phyloP scores from a whole-genome alignment of 2,113 vertebrate genomes.

The Chlamydotis undulata region DNA sequence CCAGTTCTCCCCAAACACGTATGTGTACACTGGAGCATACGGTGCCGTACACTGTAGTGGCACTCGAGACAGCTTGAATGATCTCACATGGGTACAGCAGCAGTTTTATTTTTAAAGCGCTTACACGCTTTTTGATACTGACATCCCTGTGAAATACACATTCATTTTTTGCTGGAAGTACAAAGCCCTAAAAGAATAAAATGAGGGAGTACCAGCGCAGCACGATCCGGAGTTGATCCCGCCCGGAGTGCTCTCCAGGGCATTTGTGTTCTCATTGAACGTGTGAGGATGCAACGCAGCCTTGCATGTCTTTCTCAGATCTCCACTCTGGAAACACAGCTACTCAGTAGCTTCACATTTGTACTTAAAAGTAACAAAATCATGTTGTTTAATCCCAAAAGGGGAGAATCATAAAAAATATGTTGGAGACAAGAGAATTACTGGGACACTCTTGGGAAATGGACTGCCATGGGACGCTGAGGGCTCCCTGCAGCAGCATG shows the following conservation, averaged over 20 bases:
- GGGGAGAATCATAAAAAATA: neutral
- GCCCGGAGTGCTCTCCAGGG: neutral
- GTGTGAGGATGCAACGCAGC: neutral
- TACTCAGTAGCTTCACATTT: conserved; percentile 5
- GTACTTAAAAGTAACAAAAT: neutral
- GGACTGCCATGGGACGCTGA: neutral
- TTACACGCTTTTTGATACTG: neutral
- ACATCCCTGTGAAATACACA: neutral
- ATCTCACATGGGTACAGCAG: neutral
- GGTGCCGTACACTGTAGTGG: neutral
- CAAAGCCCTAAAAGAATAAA: neutral
- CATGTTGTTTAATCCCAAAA: neutral
- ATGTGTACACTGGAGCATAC: neutral
- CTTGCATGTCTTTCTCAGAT: neutral
- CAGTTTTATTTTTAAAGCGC: neutral
- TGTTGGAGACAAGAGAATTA: neutral
- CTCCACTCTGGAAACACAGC: neutral
- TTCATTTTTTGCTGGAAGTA: neutral
- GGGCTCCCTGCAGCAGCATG: neutral
- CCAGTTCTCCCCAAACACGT: rapidly evolving
- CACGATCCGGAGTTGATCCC: neutral
- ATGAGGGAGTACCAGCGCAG: neutral
- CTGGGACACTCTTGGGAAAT: neutral
- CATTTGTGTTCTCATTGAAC: rapidly evolving
- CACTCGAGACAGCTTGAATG: neutral